A percentile compares a stretch with the other conserved stretches of the same genome.
phyloP scores from a whole-genome alignment of 2,888 invertebrate genomes.

The Netelia melanura region DNA sequence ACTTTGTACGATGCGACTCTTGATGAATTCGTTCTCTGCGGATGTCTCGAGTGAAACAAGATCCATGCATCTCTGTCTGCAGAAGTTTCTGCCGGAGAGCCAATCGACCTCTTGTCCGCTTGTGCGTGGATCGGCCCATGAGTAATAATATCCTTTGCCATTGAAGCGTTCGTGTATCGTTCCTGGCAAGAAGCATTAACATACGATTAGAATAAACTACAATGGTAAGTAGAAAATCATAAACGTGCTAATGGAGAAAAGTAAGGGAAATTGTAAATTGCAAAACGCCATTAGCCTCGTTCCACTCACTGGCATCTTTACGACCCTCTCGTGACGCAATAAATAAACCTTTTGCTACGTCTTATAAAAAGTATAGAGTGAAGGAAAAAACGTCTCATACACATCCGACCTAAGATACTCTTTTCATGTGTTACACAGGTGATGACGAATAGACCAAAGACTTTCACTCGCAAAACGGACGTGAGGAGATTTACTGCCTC shows the following conservation, averaged over 20 bases:
- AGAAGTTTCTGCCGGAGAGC: slow-evolving; percentile 94
- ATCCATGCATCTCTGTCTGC: slow-evolving; percentile 96
- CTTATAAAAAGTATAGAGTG: background rate
- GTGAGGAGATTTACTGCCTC: slow-evolving; percentile 46
- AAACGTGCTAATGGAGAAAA: slow-evolving; percentile 7
- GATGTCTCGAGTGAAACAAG: slow-evolving; percentile 94
- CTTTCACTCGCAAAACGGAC: slow-evolving; percentile 48
- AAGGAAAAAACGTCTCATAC: background rate
- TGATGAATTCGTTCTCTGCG: slow-evolving; percentile 95
- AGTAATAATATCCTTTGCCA: slow-evolving; percentile 94
- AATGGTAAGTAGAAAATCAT: background rate
- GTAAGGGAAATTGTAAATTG: slow-evolving; percentile 7
- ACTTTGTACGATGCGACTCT: slow-evolving; percentile 92
- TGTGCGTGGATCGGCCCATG: slow-evolving; percentile 92
- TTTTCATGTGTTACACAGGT: slow-evolving; percentile 8
- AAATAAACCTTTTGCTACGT: slow-evolving; percentile 23
- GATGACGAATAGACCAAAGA: slow-evolving; percentile 64
- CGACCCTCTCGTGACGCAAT: slow-evolving; percentile 15
- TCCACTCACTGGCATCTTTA: slow-evolving; percentile 8
- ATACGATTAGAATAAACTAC: background rate
- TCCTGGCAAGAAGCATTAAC: slow-evolving; percentile 77
- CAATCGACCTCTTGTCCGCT: slow-evolving; percentile 93
- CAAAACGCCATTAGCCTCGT: slow-evolving; percentile 33
- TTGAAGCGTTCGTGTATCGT: slow-evolving; percentile 84
- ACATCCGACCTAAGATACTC: slow-evolving; percentile 26